Evolutionary conservation across 2,888 invertebrate genomes (phyloP), one percentile per base, ranked within the genome.

Genomic region (Aphidoletes aphidimyza): DNA sequence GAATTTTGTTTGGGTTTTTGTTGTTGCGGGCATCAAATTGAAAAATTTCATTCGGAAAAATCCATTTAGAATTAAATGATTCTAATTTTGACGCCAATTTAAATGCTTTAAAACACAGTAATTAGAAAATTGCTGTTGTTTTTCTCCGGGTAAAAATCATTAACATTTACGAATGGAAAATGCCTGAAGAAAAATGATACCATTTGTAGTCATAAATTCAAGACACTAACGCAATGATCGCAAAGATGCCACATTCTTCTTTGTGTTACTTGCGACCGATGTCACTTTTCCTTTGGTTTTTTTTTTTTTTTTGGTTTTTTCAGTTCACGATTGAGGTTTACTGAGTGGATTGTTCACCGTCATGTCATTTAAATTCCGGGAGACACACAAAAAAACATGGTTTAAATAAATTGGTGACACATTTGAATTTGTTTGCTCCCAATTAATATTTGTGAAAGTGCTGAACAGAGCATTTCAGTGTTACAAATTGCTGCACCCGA

Each of bases 1-100:
- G n/a, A n/a, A n/a, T n/a, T n/a, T n/a, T n/a, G n/a, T n/a, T n/a
- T n/a, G n/a, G n/a, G 69, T 30, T 30, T 69, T 69, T 11, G 30
- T 69, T 69, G 5, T 34, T 26, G 30, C 30, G 8, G 1, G 34
- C 36, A 39, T 81, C 37, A 81, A 81, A 81, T 81, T 81, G 81
- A 81, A 81, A 81, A 81, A 81, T 81, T 81, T 81, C 81, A n/a
- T 19, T 81, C 17, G 9, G n/a, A 5, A 81, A 81, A 81, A 81
- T n/a, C 37, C 81, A n/a, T 37, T 81, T 81, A 37, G 37, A 81
- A 81, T 81, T 81, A 81, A 81, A 81, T n/a, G 81, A 81, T 37
- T 36, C 81, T 81, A 81, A 81, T 81, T 81, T 81, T 36, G 81
- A 3, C 9, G 81, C 81, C 81, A 81, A 81, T 81, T 78, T 81